phyloP scores from a whole-genome alignment of 37 sponge, comb jelly and placozoan genomes.

The Agelas oroides region DNA sequence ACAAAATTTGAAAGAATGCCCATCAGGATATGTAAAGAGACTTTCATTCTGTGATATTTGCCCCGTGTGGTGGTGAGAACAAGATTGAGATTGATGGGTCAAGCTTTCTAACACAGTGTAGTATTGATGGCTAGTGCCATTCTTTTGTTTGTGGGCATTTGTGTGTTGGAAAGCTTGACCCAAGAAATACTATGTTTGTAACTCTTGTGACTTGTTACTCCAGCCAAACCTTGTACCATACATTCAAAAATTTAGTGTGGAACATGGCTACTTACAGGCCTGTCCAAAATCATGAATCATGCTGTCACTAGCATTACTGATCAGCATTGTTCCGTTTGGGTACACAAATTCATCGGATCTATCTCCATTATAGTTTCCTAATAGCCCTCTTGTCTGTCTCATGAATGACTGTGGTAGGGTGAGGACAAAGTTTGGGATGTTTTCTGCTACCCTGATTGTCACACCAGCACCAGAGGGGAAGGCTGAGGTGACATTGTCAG shows the following conservation, averaged over 20 bases:
- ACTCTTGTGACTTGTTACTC: no score
- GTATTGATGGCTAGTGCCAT: no score
- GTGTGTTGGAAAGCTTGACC: no score
- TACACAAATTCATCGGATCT: slow-evolving; percentile 61
- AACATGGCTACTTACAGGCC: slow-evolving; percentile 41
- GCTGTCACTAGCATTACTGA: slow-evolving; percentile 49
- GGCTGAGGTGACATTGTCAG: neutral
- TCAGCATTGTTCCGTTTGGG: slow-evolving; percentile 68
- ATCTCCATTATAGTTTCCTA: slow-evolving; percentile 79
- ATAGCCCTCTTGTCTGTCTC: slow-evolving; percentile 59
- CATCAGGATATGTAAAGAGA: slow-evolving; percentile 52
- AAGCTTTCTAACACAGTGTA: neutral
- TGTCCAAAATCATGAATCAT: slow-evolving; percentile 77
- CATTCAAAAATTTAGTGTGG: no score
- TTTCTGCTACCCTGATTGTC: neutral
- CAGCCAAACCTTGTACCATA: no score
- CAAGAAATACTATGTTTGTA: no score
- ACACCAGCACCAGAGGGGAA: slow-evolving; percentile 50
- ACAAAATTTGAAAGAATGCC: neutral
- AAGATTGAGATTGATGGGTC: neutral
- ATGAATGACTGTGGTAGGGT: slow-evolving; percentile 37
- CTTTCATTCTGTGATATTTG: slow-evolving; percentile 49
- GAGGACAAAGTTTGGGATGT: slow-evolving; percentile 15
- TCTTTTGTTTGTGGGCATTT: no score
- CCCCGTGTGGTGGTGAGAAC: slow-evolving; percentile 30